Percentiles rank a stretch among this genome's conserved stretches.
These are phyloP conservation scores for Ryuthela nishihirai DNA, from an alignment of 2,888 invertebrate species.

Conservation along the genomic window DNA sequence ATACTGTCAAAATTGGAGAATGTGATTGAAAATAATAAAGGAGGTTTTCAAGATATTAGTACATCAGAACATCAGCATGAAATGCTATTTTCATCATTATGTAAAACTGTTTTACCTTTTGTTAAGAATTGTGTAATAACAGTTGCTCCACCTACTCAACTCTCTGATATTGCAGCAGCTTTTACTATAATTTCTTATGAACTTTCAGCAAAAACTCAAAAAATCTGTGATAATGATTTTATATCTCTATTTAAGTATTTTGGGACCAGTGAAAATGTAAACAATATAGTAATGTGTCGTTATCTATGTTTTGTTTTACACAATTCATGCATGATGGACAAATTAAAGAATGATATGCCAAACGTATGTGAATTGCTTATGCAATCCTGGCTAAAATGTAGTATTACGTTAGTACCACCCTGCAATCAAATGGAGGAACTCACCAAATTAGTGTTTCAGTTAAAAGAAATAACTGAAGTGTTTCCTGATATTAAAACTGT, in stretches of 20 bases:
- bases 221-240: neutral
- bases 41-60: neutral
- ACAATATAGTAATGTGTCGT: slow-evolving; percentile 5
- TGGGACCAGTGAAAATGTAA: slow-evolving; percentile 5
- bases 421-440: slow-evolving; percentile 10
- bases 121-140: slow-evolving; percentile 2
- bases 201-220: neutral
- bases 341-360: neutral
- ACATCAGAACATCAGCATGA: neutral
- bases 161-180: slow-evolving; percentile 13
- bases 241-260: slow-evolving; percentile 9
- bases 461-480: slow-evolving; percentile 1
- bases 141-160: slow-evolving; percentile 5
- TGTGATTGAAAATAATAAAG: neutral
- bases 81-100: slow-evolving; percentile 4
- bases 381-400: slow-evolving; percentile 17
- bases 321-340: neutral
- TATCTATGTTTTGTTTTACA: slow-evolving; percentile 21
- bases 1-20: slow-evolving; percentile 8
- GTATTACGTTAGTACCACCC: neutral
- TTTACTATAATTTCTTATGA: slow-evolving; percentile 6
- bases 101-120: slow-evolving; percentile 15
- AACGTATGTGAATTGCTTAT: slow-evolving; percentile 3
- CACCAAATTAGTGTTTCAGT: slow-evolving; percentile 3
- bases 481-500: slow-evolving; percentile 7